phyloP scores from a whole-genome alignment of 2,888 invertebrate species.

The Eristalis arbustorum region DNA sequence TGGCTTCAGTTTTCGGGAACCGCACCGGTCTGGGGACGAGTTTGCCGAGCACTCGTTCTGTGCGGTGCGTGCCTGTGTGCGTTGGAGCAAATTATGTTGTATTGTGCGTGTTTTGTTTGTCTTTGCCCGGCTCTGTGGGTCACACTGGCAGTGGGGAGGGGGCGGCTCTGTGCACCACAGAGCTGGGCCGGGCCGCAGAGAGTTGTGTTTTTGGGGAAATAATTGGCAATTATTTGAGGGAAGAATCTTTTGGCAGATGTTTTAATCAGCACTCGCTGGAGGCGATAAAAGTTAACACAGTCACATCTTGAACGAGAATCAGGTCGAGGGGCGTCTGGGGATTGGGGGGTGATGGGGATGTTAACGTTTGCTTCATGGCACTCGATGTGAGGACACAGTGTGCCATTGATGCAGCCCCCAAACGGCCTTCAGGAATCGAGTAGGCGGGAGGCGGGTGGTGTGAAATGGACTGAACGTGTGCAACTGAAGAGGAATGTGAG shows the following conservation, averaged over 20 bases:
- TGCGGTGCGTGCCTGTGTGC: conserved; percentile 22
- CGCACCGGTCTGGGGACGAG: conserved; percentile 19
- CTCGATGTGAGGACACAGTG: neutral
- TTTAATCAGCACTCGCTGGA: conserved; percentile 53
- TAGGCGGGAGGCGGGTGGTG: neutral
- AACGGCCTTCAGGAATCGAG: neutral
- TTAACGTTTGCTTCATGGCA: neutral
- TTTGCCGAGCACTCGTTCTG: neutral
- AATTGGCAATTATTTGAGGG: conserved; percentile 59
- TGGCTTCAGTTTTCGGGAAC: conserved; percentile 36
- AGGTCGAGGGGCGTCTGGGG: neutral
- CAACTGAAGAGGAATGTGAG: neutral
- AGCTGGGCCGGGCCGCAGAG: conserved; percentile 6
- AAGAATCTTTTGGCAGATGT: conserved; percentile 51
- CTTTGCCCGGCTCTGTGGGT: conserved; percentile 19
- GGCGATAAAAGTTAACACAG: conserved; percentile 53
- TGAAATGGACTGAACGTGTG: neutral
- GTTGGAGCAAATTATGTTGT: conserved; percentile 42
- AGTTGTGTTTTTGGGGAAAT: conserved; percentile 34
- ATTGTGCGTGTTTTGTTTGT: conserved; percentile 47
- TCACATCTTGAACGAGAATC: conserved; percentile 8
- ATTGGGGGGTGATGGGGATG: neutral
- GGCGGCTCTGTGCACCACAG: neutral
- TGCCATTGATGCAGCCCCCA: neutral
- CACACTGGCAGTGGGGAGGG: neutral